These are phyloP conservation scores for Drosophila asahinai DNA, from an alignment of 1,140 invertebrate species.

Conservation along the genomic window DNA sequence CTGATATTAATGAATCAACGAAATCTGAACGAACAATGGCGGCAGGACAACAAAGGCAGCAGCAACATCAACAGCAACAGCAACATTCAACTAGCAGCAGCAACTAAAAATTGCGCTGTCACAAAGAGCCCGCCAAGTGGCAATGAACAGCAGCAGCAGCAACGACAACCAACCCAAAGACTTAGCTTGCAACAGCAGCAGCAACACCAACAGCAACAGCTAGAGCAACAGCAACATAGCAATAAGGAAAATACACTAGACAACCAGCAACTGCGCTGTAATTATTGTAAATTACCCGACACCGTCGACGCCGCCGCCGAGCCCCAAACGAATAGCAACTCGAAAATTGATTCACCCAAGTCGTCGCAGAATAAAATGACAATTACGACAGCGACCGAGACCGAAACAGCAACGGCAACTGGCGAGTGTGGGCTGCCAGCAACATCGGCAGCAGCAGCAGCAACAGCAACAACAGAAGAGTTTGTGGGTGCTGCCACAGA, in stretches of 20 bases:
- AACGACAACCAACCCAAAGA: slow-evolving; percentile 83
- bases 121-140: slow-evolving; percentile 75
- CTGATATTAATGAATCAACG: slow-evolving; percentile 83
- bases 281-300: slow-evolving; percentile 84
- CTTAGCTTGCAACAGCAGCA: slow-evolving; percentile 77
- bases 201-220: slow-evolving; percentile 48
- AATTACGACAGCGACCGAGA: slow-evolving; percentile 74
- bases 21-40: slow-evolving; percentile 79
- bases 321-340: slow-evolving; percentile 75
- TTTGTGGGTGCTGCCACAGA: slow-evolving; percentile 81
- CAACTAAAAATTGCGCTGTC: slow-evolving; percentile 78
- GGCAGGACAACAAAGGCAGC: slow-evolving; percentile 81
- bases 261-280: slow-evolving; percentile 72
- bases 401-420: slow-evolving; percentile 49
- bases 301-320: slow-evolving; percentile 49
- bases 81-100: slow-evolving; percentile 41
- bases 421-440: slow-evolving; percentile 45
- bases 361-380: slow-evolving; percentile 83
- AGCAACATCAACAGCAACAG: slow-evolving; percentile 55
- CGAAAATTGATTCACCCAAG: slow-evolving; percentile 78
- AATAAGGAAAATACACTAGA: slow-evolving; percentile 81
- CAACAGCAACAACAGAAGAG: slow-evolving; percentile 52
- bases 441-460: slow-evolving; percentile 46
- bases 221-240: slow-evolving; percentile 69
- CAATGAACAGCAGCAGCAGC: slow-evolving; percentile 70